These are phyloP conservation scores for Steinernema scapterisci DNA, from an alignment of 2,888 invertebrate genomes.

Conservation along the genomic window DNA sequence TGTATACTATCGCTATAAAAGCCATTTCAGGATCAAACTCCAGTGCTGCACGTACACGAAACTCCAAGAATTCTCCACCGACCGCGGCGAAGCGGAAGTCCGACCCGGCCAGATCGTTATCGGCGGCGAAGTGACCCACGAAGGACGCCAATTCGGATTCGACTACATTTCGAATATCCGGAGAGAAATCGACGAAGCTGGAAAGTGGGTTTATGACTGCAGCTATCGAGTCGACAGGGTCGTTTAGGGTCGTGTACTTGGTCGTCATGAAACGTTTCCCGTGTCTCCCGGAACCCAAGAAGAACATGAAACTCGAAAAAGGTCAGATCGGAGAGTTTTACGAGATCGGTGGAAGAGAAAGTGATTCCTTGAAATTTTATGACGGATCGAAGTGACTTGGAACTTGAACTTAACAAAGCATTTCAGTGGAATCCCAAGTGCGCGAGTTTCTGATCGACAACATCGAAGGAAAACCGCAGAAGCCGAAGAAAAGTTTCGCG, in stretches of 20 bases:
- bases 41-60: constrained; percentile 52
- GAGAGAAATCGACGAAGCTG: constrained; percentile 36
- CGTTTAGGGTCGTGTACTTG: constrained; percentile 39
- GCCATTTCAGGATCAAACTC: constrained; percentile 45
- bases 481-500: constrained; percentile 24
- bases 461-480: constrained; percentile 32
- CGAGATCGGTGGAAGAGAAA: neutral
- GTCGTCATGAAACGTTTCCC: constrained; percentile 38
- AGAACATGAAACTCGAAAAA: neutral
- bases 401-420: neutral
- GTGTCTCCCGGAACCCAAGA: constrained; percentile 41
- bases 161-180: constrained; percentile 42
- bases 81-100: constrained; percentile 53
- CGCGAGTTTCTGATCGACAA: constrained; percentile 34
- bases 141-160: constrained; percentile 40
- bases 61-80: constrained; percentile 44
- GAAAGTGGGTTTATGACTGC: constrained; percentile 7
- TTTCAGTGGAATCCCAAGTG: constrained; percentile 35
- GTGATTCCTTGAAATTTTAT: too few species aligned
- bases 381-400: neutral
- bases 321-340: neutral
- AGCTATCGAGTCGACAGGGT: neutral
- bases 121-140: constrained; percentile 43
- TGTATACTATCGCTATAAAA: neutral
- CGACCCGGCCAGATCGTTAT: constrained; percentile 35